Base-by-base conservation (phyloP, 2,113 vertebrate species). In the Pseudorhombus dupliciocellatus region DNA sequence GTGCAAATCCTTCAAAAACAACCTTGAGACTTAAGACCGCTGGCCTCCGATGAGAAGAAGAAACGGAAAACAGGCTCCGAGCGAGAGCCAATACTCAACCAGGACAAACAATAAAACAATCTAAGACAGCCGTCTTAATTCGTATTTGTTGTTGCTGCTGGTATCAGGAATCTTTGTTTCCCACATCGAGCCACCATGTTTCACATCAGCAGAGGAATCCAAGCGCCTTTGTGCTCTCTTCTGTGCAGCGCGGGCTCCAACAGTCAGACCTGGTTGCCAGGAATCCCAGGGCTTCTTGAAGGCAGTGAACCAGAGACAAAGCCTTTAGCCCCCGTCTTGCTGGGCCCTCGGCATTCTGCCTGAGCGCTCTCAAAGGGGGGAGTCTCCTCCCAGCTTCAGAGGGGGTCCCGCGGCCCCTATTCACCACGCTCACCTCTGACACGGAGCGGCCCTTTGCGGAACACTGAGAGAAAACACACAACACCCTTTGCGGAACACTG, bases 401-500 rank as follows among this genome's bases (percentile, higher is more conserved):
- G 80, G 82, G 86, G 78, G 70, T 51, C 81, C 74, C 62, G 52
- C 48, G n/a, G 77, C 64, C 85, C 75, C 86, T 69, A 90, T 92
- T 91, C 88, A 92, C 53, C 5, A 1, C 16, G 3, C 73, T 93
- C 89, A 93, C 91, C 92, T 91, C 90, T 92, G 90, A 92, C 88
- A 90, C 73, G 21, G 59, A 71, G 63, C 60, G 66, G 66, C 80
- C 73, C 73, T 84, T 77, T 77, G 75, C 76, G 26, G 80, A 72
- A 82, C 81, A 88, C 72, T 88, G 83, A 79, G 77, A 83, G 64
- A 87, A 84, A 80, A 85, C 72, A 80, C 85, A 87, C 82, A 87
- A 84, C 80, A 72, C 83, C 82, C 73, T 84, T 77, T 77, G 75
- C 76, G 26, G 80, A 72, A 82, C 81, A 88, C 72, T 88, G 83